Conservation (phyloP, 2,797 vertebrate species). For the Thripadectes ignobilis region DNA sequence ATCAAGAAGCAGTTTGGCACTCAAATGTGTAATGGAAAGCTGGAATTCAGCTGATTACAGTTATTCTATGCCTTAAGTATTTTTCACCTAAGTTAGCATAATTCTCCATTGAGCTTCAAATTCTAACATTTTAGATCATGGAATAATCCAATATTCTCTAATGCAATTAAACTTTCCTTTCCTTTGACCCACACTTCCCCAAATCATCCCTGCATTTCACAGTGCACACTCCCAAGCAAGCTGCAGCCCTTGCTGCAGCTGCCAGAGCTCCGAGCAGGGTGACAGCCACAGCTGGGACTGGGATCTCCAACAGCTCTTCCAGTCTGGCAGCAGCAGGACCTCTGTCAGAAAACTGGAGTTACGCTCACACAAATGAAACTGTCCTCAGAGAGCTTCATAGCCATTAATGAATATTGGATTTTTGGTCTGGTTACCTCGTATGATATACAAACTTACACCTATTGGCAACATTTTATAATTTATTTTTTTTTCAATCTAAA, state of each 20-base stretch:
- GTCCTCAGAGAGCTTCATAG: background rate
- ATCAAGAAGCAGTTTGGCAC: background rate
- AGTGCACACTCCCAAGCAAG: background rate
- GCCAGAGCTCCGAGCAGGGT: background rate
- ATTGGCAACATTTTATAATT: background rate
- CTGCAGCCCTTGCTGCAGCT: background rate
- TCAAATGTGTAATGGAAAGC: background rate
- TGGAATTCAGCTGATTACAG: background rate
- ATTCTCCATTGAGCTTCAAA: background rate
- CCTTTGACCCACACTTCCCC: background rate
- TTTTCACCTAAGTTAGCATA: background rate
- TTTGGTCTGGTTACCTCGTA: background rate
- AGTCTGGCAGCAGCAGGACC: background rate
- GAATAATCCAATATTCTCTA: background rate
- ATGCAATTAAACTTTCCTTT: background rate
- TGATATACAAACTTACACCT: background rate
- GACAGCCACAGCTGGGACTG: slow-evolving; percentile 13
- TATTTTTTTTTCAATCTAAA: background rate
- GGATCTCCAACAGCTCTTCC: background rate
- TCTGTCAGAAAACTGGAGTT: background rate
- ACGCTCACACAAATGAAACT: background rate
- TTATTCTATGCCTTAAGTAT: background rate
- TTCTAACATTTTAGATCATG: background rate
- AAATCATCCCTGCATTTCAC: background rate
- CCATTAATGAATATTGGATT: background rate